phyloP scores from a whole-genome alignment of 1,140 invertebrate genomes.

The Dufourea novaeangliae region DNA sequence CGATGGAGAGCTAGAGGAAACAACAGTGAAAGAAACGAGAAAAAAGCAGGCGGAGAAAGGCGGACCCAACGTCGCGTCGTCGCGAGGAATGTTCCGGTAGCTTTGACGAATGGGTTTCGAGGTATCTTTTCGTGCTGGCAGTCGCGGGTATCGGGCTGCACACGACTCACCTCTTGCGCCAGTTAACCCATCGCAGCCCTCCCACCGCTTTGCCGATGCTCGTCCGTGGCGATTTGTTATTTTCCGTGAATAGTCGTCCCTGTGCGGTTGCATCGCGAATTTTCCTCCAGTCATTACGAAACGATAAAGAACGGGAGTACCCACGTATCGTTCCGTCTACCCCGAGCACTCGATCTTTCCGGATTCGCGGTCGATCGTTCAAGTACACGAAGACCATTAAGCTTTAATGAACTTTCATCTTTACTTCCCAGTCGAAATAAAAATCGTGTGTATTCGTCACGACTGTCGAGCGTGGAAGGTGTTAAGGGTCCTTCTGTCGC shows the following conservation, averaged over 20 bases:
- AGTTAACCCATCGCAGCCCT: not conserved
- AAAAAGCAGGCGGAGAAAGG: not conserved
- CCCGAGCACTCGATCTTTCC: not conserved
- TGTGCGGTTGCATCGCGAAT: constrained; percentile 60
- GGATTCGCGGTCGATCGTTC: constrained; percentile 8
- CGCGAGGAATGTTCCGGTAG: constrained; percentile 63
- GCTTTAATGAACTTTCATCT: not conserved
- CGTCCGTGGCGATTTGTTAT: constrained; percentile 75
- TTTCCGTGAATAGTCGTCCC: constrained; percentile 54
- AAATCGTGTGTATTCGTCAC: not conserved
- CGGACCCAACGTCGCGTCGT: not conserved
- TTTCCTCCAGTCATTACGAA: constrained; percentile 71
- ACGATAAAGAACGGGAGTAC: constrained; percentile 12
- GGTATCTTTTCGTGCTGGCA: constrained; percentile 54
- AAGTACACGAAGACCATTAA: constrained; percentile 22
- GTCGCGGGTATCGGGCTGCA: not conserved
- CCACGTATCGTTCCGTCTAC: constrained; percentile 14
- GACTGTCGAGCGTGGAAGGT: not conserved
- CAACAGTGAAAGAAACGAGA: constrained; percentile 18
- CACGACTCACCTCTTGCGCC: constrained; percentile 17
- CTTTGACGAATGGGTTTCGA: constrained; percentile 70
- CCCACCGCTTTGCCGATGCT: constrained; percentile 9
- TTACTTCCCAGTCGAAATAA: constrained; percentile 14
- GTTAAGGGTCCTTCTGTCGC: constrained; percentile 1
- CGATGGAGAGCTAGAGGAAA: not conserved